Base-by-base conservation (phyloP, 2,888 invertebrate species). In the Bombylius discolor region DNA sequence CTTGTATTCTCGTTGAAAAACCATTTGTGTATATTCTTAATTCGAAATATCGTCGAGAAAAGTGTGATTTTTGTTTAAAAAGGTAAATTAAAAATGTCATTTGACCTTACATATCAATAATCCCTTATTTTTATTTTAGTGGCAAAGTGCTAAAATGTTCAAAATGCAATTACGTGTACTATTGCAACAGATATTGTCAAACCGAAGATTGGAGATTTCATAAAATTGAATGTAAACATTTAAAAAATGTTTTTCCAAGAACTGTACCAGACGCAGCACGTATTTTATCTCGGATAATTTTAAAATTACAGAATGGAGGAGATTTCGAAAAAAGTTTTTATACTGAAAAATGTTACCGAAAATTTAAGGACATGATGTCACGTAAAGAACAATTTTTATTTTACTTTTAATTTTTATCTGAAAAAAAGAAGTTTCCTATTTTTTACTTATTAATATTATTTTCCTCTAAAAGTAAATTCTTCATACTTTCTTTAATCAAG, bases 351-450 rank as follows among this genome's bases (percentile, higher is more conserved):
- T 80, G 79, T 12, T 89, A 80, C 63, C 78, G 91, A 56, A 84
- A 81, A 73, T 93, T 90, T 76, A 84, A 85, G 66, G 89, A 93
- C 73, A 75, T 94, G 32, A 90, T 92, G 89, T 89, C 93, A 52
- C 94, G 93, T 93, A 78, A 82, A 87, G 12, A 33, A 52, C 44
- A 58, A 49, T 44, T 47, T 48, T 23, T n/a, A n/a, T n/a, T n/a
- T n/a, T n/a, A n/a, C n/a, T 51, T 47, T n/a, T 5, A 55, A 44
- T 56, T 52, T 32, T 57, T 51, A 47, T 58, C 39, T 9, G 39
- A 39, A 9, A 7, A 7, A 39, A 9, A 9, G 1, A 39, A 23
- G 3, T 23, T 23, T 23, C 3, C 11, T 44, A 44, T 13, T 44
- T 44, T 13, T 44, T 1, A 44, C 12, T 5, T 44, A 44, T 9